Evolutionary conservation across 92 coral and sea anemone genomes (phyloP), one percentile per base, ranked within the genome.

Genomic region (Palythoa grandiflora): DNA sequence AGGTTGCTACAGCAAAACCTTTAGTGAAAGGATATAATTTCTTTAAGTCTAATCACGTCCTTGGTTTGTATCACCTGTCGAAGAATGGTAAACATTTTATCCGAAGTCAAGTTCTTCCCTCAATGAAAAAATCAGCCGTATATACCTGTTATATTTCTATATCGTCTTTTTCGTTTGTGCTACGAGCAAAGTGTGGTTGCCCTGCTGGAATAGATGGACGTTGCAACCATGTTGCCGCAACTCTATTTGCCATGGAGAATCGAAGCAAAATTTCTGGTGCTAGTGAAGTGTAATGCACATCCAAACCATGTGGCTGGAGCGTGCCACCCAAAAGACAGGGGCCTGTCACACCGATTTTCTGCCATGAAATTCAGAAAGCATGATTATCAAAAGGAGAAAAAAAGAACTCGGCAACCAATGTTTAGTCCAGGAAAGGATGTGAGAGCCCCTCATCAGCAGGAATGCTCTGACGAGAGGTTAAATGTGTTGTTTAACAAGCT

Each of bases 281-380:
- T 57, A 57, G n/a, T 13, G 65, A 83, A 47, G 89, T 21, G 65
- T 86, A 84, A 1, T 86, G 89, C 20, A 86, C 89, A 28, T 86
- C 89, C 15, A 86, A 86, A 71, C 89, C 89, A 52, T 86, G 84
- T 86, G 80, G 80, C 50, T 90, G 93, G 93, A 87, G 71, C 79
- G 86, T 90, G 16, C 93, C 89, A 78, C 77, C 89, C 48, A 91
- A 91, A 53, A 53, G 94, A 68, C 63, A 88, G 68, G 90, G 88
- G 37, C 36, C 88, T 3, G 68, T 88, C 16, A 17, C 38, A n/a
- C 90, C 87, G 38, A 68, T 88, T 79, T 79, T 39, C 77, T 38
- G 87, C 66, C 2, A 88, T 88, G 86, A 79, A 54, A 74, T 88
- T 88, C 77, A 79, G 35, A 44, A 88, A 88, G 68, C 88, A 85